phyloP scores from a whole-genome alignment of 2,888 invertebrate genomes.

The Epinotia brunnichana region DNA sequence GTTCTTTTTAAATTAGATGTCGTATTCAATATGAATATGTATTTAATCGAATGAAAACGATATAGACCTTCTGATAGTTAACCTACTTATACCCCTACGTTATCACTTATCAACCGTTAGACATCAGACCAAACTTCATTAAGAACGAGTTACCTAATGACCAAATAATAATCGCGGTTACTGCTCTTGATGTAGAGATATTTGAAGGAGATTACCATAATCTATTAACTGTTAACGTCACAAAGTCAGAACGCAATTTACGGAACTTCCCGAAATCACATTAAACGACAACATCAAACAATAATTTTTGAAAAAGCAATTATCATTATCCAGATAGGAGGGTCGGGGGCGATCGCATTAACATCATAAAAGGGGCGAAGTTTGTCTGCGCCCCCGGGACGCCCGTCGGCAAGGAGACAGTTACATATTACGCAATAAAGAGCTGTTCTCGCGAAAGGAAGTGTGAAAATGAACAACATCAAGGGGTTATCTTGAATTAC shows the following conservation, averaged over 20 bases:
- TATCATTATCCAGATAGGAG: conserved; percentile 81
- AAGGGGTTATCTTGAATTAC: conserved; percentile 84
- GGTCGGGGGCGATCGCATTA: conserved; percentile 81
- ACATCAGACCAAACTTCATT: conserved; percentile 35
- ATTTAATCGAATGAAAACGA: conserved; percentile 11
- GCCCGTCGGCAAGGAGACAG: conserved; percentile 79
- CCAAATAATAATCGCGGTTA: conserved; percentile 34
- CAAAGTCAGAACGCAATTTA: conserved; percentile 67
- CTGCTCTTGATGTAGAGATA: conserved; percentile 36
- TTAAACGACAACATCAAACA: conserved; percentile 81
- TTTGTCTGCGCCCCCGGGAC: conserved; percentile 78
- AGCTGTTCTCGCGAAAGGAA: conserved; percentile 84
- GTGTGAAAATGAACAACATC: conserved; percentile 84
- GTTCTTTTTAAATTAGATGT: neutral
- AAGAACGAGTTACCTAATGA: conserved; percentile 28
- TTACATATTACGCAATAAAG: conserved; percentile 84
- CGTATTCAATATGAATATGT: neutral
- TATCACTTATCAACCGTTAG: conserved; percentile 26
- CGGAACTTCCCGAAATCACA: conserved; percentile 66
- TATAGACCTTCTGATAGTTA: conserved; percentile 15
- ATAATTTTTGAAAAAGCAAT: conserved; percentile 83
- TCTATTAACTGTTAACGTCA: conserved; percentile 69
- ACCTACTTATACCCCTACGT: conserved; percentile 3
- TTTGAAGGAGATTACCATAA: conserved; percentile 50
- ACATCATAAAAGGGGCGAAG: conserved; percentile 82